Conservation (phyloP, 2,113 vertebrate species). For the Columba janthina region DNA sequence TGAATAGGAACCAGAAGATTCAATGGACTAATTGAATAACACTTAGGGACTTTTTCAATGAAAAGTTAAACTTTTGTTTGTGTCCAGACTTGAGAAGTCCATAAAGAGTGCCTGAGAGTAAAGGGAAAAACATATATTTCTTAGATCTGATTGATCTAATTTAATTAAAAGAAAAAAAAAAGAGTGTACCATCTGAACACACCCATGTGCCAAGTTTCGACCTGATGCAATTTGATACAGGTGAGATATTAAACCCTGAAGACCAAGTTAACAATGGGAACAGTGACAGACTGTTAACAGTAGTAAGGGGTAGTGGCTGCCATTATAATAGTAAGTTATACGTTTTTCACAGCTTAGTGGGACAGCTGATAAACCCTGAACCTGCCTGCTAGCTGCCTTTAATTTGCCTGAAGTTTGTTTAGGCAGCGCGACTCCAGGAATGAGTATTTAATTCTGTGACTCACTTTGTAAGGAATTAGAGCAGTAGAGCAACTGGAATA, state of each 20-base stretch:
- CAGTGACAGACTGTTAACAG: background rate
- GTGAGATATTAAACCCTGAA: conserved; percentile 33
- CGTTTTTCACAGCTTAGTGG: background rate
- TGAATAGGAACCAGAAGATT: background rate
- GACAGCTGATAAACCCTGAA: background rate
- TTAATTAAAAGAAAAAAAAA: background rate
- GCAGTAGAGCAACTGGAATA: background rate
- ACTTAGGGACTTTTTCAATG: background rate
- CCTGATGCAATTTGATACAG: background rate
- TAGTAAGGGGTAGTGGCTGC: background rate
- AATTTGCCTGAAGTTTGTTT: background rate
- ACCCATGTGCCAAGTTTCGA: background rate
- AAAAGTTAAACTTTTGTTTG: background rate
- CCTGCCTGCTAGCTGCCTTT: background rate
- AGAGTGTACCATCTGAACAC: background rate
- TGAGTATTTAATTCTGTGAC: background rate
- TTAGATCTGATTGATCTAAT: background rate
- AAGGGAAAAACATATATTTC: background rate
- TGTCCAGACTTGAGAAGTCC: background rate
- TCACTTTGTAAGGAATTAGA: background rate
- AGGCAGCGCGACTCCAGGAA: background rate
- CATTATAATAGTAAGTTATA: background rate
- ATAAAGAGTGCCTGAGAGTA: background rate
- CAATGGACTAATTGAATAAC: background rate
- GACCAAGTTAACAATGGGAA: background rate